phyloP scores from a whole-genome alignment of 2,113 vertebrate genomes.

The Neofelis nebulosa region DNA sequence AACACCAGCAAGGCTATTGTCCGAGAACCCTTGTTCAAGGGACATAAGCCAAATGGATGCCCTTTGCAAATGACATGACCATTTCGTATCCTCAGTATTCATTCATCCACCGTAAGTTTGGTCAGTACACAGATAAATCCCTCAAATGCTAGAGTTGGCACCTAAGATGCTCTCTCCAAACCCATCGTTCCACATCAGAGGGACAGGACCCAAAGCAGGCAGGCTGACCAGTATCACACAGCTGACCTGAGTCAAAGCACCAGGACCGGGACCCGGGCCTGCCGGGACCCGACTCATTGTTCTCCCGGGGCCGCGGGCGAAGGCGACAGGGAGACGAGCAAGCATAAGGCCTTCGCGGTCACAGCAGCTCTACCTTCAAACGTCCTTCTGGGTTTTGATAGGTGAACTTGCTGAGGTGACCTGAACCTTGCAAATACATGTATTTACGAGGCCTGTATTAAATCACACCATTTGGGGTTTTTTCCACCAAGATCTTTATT shows the following conservation, averaged over 20 bases:
- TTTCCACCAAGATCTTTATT: too few species aligned
- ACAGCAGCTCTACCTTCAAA: neutral
- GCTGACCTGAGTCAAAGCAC: neutral
- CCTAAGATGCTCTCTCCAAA: neutral
- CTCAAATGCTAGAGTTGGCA: neutral
- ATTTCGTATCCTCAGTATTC: too few species aligned
- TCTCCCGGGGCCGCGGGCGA: neutral
- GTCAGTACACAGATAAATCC: neutral
- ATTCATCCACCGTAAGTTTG: neutral
- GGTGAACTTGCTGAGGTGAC: neutral
- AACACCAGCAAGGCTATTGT: neutral
- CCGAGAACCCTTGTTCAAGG: neutral
- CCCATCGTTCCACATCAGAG: neutral
- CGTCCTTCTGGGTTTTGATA: neutral
- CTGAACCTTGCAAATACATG: neutral
- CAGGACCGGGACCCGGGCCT: neutral
- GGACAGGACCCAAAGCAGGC: neutral
- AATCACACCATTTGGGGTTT: neutral
- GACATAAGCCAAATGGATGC: too few species aligned
- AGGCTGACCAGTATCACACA: neutral
- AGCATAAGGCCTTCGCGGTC: neutral
- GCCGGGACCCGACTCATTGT: neutral
- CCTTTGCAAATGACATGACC: neutral
- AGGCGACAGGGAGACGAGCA: neutral
- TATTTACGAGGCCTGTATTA: neutral